Base-by-base conservation (phyloP, 2,888 invertebrate genomes). In the Bimastos eiseni region DNA sequence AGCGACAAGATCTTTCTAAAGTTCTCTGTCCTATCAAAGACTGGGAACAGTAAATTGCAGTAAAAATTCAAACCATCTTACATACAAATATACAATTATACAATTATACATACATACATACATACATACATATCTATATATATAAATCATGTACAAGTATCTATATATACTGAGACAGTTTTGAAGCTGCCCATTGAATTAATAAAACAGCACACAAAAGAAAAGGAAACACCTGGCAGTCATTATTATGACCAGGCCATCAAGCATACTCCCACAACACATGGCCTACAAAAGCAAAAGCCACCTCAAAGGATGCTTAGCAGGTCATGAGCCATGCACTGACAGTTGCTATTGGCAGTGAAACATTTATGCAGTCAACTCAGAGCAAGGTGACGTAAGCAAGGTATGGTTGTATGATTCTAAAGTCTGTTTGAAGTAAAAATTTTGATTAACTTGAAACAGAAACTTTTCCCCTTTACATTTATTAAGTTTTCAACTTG, bases 141-240 rank as follows among this genome's bases (percentile, higher is more conserved):
- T 5, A 84, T 6, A n/a, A n/a, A n/a, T n/a, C n/a, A 83, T 15
- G 33, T 15, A 34, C 55, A 24, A 4, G 15, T 19, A 15, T 15
- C 2, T 19, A 44, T 15, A 30, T 13, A 55, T 4, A 55, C 8
- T 49, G 49, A n/a, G 70, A n/a, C 70, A 70, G 70, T 70, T 70
- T 3, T n/a, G n/a, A n/a, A 70, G n/a, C n/a, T n/a, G n/a, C n/a
- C 11, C 30, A n/a, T n/a, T 70, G 70, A 70, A 70, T 70, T 70
- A 70, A 70, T 70, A 70, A 70, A 70, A 30, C 30, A 70, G n/a
- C 70, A 70, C 8, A 70, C 70, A 70, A n/a, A 70, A 70, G 70
- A 70, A n/a, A 70, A 70, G 70, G 70, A 70, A 70, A 70, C 70
- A 70, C 70, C 70, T 70, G 70, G 70, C 70, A 70, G 70, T 70